A percentile compares a stretch with the other conserved stretches of the same genome.
These are phyloP conservation scores for Leptinotarsa juncta DNA, from an alignment of 2,888 invertebrate genomes.

Conservation along the genomic window DNA sequence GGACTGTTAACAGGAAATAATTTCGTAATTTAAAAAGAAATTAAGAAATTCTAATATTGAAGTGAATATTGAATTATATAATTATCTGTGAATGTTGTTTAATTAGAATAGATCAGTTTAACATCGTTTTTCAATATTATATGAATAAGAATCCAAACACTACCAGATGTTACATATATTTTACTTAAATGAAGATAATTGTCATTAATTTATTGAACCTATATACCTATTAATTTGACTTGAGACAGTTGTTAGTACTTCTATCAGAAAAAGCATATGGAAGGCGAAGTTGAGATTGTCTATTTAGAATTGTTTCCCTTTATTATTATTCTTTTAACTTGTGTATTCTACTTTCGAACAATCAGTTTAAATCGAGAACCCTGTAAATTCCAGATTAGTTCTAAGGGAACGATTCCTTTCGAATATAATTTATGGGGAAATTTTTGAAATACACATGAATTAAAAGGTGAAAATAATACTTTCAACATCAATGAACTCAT, in stretches of 20 bases:
- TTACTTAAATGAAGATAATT: conserved; percentile 2
- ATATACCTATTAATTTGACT: conserved; percentile 30
- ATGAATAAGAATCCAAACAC: conserved; percentile 11
- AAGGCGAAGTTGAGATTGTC: conserved; percentile 53
- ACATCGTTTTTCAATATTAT: background rate
- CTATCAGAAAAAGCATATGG: conserved; percentile 43
- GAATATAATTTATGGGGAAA: conserved; percentile 9
- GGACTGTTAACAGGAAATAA: conserved; percentile 31
- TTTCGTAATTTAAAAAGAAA: conserved; percentile 25
- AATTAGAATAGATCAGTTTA: background rate
- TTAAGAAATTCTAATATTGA: conserved; percentile 31
- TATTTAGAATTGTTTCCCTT: conserved; percentile 50
- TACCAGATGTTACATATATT: background rate
- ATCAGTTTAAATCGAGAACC: conserved; percentile 27
- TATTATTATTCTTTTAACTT: conserved; percentile 20
- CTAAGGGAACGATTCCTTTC: background rate
- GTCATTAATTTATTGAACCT: conserved; percentile 9
- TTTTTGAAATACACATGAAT: background rate
- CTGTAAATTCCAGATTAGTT: conserved; percentile 33
- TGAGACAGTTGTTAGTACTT: conserved; percentile 18
- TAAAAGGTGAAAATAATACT: background rate
- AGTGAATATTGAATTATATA: conserved; percentile 21
- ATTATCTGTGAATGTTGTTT: background rate
- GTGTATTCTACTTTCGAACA: conserved; percentile 29
- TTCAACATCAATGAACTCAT: background rate